Percentiles rank a stretch among this genome's conserved stretches.
Evolutionary conservation across 2,888 invertebrate species (phyloP).

Genomic region (Thecophora atra): DNA sequence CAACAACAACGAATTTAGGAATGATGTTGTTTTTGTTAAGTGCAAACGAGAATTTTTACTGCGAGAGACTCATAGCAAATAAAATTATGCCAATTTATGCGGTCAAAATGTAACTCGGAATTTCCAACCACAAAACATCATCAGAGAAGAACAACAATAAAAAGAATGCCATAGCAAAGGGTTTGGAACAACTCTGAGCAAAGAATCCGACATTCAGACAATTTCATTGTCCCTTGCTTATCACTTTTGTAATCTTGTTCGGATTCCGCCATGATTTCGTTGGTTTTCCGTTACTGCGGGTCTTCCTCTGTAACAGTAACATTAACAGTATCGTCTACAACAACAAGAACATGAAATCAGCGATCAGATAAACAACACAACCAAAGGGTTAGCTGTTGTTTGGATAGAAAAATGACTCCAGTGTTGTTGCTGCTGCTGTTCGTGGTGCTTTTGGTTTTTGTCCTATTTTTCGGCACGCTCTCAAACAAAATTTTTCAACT

Average conservation of each 20-base stretch:
- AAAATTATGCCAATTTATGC: slow-evolving; percentile 52
- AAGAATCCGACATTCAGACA: background rate
- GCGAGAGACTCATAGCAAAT: slow-evolving; percentile 29
- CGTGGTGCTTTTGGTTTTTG: slow-evolving; percentile 33
- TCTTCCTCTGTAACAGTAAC: slow-evolving; percentile 10
- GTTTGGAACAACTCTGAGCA: background rate
- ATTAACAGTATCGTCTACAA: slow-evolving; percentile 7
- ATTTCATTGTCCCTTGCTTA: slow-evolving; percentile 25
- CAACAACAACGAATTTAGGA: background rate
- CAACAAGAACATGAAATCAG: slow-evolving; percentile 10
- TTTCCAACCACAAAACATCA: background rate
- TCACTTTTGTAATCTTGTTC: slow-evolving; percentile 42
- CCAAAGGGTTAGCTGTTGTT: slow-evolving; percentile 26
- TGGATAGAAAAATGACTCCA: background rate
- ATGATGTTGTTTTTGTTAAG: background rate
- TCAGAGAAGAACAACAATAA: slow-evolving; percentile 11
- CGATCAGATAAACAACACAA: slow-evolving; percentile 19
- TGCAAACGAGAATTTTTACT: background rate
- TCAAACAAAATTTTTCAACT: background rate
- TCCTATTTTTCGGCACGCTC: too few relatives aligned
- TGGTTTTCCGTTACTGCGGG: background rate
- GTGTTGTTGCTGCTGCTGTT: slow-evolving; percentile 30
- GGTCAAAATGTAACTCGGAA: slow-evolving; percentile 38
- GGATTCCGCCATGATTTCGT: slow-evolving; percentile 43
- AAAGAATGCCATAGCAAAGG: background rate